These are phyloP conservation scores for Lathronympha strigana DNA, from an alignment of 2,888 invertebrate genomes.

Conservation along the genomic window DNA sequence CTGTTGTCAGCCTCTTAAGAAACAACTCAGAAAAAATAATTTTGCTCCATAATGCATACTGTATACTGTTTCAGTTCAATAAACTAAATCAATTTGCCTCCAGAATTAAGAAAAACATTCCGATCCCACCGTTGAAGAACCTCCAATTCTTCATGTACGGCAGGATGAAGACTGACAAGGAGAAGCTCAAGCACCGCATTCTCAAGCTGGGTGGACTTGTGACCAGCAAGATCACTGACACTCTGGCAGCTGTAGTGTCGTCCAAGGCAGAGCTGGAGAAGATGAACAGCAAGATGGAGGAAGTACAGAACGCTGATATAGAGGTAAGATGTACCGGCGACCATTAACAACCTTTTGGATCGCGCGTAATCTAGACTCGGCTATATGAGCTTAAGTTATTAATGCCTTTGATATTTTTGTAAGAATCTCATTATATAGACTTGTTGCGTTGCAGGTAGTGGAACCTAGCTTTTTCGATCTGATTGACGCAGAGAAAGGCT, in stretches of 20 bases:
- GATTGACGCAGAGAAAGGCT: slow-evolving; percentile 83
- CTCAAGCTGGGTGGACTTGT: slow-evolving; percentile 90
- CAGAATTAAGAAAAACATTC: slow-evolving; percentile 87
- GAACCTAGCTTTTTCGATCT: slow-evolving; percentile 90
- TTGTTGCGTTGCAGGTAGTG: slow-evolving; percentile 84
- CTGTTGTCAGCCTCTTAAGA: no score
- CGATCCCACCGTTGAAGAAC: slow-evolving; percentile 89
- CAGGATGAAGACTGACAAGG: slow-evolving; percentile 81
- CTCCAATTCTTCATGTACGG: slow-evolving; percentile 90
- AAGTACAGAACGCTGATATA: slow-evolving; percentile 87
- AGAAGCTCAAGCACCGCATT: slow-evolving; percentile 87
- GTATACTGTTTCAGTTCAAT: not conserved
- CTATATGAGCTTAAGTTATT: not conserved
- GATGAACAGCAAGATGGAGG: slow-evolving; percentile 85
- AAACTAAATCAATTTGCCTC: not conserved
- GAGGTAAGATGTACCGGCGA: slow-evolving; percentile 75
- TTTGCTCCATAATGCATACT: no score
- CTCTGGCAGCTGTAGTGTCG: slow-evolving; percentile 90
- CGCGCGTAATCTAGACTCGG: no score
- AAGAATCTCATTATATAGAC: not conserved
- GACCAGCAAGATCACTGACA: slow-evolving; percentile 85
- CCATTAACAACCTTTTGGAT: not conserved
- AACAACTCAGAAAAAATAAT: no score
- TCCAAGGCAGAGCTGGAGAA: slow-evolving; percentile 87
- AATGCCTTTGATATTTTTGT: no score